A percentile compares a stretch with the other conserved stretches of the same genome.
Evolutionary conservation across 2,113 vertebrate species (phyloP).

Genomic region (Nipponia nippon): DNA sequence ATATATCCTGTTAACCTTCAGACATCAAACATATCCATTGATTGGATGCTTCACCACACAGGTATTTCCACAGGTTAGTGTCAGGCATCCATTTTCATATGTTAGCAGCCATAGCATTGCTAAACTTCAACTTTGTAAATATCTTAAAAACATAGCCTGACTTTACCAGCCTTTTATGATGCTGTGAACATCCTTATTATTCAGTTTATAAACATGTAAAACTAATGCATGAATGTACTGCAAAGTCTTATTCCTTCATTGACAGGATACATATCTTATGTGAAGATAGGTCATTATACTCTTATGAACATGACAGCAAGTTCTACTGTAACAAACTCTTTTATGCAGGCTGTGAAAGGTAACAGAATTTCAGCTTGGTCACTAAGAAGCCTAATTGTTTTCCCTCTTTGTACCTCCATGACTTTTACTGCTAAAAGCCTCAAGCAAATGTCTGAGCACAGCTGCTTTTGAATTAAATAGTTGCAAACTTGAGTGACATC

Average conservation of each 20-base stretch:
- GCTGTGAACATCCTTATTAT: background rate
- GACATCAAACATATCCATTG: background rate
- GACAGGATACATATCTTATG: background rate
- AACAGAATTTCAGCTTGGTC: background rate
- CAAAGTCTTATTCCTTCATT: background rate
- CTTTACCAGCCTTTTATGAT: background rate
- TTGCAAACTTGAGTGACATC: background rate
- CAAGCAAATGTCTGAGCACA: background rate
- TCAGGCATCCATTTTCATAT: background rate
- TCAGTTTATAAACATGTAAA: background rate
- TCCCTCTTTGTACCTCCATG: background rate
- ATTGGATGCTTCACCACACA: background rate
- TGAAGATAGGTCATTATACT: background rate
- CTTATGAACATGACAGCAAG: background rate
- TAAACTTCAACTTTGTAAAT: background rate
- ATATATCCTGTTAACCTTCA: background rate
- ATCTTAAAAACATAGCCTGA: background rate
- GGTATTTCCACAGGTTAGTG: background rate
- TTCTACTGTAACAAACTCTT: background rate
- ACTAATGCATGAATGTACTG: background rate
- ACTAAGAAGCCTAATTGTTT: background rate
- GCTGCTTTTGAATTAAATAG: background rate
- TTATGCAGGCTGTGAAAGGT: background rate
- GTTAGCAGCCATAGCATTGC: background rate
- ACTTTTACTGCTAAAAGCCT: background rate